phyloP scores from a whole-genome alignment of 2,797 vertebrate species.

The Alca torda region DNA sequence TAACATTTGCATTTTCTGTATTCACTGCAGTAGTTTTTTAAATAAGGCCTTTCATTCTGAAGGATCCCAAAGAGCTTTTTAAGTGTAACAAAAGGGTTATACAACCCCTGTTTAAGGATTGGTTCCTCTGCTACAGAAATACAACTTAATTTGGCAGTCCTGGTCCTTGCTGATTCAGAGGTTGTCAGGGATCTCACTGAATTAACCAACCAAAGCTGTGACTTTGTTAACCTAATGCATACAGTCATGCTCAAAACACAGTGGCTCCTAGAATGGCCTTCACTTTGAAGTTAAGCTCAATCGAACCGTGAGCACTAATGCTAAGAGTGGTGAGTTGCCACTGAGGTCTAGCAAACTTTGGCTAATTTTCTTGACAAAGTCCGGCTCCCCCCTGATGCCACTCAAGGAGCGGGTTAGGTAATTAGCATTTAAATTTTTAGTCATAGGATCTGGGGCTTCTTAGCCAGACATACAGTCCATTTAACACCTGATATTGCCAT shows the following conservation, averaged over 20 bases:
- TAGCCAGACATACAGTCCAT: neutral
- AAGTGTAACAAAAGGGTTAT: neutral
- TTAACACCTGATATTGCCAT: neutral
- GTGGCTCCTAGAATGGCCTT: neutral
- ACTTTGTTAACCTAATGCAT: neutral
- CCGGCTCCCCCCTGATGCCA: neutral
- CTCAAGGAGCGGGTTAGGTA: neutral
- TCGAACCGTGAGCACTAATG: neutral
- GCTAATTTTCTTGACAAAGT: neutral
- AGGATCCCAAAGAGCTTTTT: slow-evolving; percentile 58
- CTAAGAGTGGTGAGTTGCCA: neutral
- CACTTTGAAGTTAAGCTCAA: neutral
- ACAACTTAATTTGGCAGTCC: neutral
- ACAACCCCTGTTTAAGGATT: neutral
- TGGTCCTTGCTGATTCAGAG: neutral
- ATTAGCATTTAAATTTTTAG: neutral
- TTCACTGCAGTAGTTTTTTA: neutral
- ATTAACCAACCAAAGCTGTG: neutral
- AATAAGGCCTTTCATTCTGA: slow-evolving; percentile 40
- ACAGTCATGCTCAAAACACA: neutral
- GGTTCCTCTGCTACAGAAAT: neutral
- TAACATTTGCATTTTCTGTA: neutral
- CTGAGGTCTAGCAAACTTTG: neutral
- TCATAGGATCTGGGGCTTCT: neutral
- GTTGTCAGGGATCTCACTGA: neutral